Percentiles rank a stretch among this genome's conserved stretches.
These are phyloP conservation scores for Limnephilus lunatus DNA, from an alignment of 2,888 invertebrate genomes.

Conservation along the genomic window DNA sequence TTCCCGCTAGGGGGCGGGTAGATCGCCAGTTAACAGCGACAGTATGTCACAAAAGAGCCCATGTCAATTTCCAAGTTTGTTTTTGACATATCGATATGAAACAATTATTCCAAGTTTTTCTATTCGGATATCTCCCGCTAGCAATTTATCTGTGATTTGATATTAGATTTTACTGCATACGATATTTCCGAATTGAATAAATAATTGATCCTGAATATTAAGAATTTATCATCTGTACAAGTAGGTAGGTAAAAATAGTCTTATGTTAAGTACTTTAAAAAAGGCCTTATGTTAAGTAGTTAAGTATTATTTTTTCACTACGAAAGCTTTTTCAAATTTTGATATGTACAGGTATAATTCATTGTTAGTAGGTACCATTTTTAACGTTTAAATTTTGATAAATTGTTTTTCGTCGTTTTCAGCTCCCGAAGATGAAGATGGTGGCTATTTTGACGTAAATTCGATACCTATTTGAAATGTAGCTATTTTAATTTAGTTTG, in stretches of 20 bases:
- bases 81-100: background rate
- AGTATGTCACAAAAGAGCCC: background rate
- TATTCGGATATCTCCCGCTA: background rate
- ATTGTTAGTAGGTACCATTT: too few species aligned
- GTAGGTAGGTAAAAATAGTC: too few species aligned
- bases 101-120: background rate
- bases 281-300: too few species aligned
- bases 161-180: background rate
- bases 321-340: too few species aligned
- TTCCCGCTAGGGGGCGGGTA: background rate
- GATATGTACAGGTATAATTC: too few species aligned
- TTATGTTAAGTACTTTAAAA: too few species aligned
- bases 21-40: background rate
- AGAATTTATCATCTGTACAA: background rate
- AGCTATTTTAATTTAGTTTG: background rate
- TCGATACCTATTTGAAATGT: background rate
- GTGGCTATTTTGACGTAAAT: background rate
- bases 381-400: background rate
- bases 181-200: background rate
- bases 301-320: too few species aligned
- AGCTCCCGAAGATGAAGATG: background rate
- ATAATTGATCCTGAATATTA: background rate
- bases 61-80: conserved; percentile 19
- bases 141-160: background rate
- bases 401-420: background rate